Percentiles rank a stretch among this genome's conserved stretches.
Evolutionary conservation across 1,140 invertebrate genomes (phyloP).

Genomic region (Acyrthosiphon pisum): DNA sequence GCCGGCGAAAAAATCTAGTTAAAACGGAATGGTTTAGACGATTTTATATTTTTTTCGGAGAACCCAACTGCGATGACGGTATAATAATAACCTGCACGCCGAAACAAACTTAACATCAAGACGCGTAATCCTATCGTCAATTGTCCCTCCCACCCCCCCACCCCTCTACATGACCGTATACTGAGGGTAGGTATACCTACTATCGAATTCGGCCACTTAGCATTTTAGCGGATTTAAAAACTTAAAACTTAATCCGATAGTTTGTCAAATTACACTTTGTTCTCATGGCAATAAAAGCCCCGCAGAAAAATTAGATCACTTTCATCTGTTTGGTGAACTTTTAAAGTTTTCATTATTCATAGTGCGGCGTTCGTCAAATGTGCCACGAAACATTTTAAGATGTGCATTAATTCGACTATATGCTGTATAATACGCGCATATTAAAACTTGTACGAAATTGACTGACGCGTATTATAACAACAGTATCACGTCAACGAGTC

Average conservation of each 20-base stretch:
- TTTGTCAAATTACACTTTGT: slow-evolving; percentile 45
- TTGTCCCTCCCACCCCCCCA: background rate
- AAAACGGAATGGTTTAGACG: background rate
- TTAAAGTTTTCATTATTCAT: slow-evolving; percentile 48
- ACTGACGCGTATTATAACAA: background rate
- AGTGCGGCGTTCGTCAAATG: background rate
- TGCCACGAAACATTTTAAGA: background rate
- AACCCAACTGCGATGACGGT: background rate
- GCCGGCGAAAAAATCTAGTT: background rate
- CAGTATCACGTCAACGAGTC: background rate
- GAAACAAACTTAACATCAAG: background rate
- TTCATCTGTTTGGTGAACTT: slow-evolving; percentile 35
- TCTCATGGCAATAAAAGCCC: background rate
- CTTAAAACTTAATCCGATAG: slow-evolving; percentile 36
- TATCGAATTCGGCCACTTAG: slow-evolving; percentile 14
- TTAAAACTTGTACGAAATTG: slow-evolving; percentile 2
- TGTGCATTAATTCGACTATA: background rate
- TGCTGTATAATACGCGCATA: background rate
- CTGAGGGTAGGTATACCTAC: background rate
- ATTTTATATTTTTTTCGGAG: background rate
- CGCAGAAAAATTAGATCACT: slow-evolving; percentile 11
- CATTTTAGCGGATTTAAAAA: slow-evolving; percentile 32
- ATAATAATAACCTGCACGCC: background rate
- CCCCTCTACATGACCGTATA: background rate
- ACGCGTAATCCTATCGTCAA: background rate